Percentiles rank a stretch among this genome's conserved stretches.
Evolutionary conservation across 1,140 invertebrate genomes (phyloP).

Genomic region (Pygmarrhopalites habei): DNA sequence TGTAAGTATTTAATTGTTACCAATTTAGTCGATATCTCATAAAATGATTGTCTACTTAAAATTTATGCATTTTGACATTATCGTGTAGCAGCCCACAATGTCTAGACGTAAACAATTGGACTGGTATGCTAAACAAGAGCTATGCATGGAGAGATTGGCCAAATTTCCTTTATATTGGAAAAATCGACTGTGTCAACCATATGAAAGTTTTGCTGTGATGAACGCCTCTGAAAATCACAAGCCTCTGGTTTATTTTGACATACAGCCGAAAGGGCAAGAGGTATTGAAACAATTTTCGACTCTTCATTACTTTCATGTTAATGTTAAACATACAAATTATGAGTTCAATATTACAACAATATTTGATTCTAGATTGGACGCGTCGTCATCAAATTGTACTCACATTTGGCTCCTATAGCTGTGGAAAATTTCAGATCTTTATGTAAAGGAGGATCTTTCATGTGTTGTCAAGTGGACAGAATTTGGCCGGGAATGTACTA

Average conservation of each 20-base stretch:
- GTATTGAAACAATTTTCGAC: too few relatives aligned
- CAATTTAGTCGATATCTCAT: too few relatives aligned
- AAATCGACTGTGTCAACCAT: constrained; percentile 14
- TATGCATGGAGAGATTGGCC: constrained; percentile 20
- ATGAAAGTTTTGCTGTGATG: background rate
- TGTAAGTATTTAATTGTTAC: background rate
- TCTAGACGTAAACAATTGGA: constrained; percentile 12
- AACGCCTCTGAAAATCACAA: constrained; percentile 13
- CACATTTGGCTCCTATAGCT: constrained; percentile 91
- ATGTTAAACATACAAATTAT: too few relatives aligned
- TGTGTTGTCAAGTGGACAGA: constrained; percentile 87
- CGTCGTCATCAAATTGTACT: constrained; percentile 75
- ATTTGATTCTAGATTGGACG: constrained; percentile 57
- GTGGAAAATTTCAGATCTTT: constrained; percentile 88
- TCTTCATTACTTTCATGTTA: too few relatives aligned
- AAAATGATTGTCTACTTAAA: too few relatives aligned
- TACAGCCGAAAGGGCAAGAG: too few relatives aligned
- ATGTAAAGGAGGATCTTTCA: constrained; percentile 80
- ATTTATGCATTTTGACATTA: background rate
- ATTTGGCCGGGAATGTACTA: constrained; percentile 93
- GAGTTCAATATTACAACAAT: background rate
- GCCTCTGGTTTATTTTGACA: constrained; percentile 27
- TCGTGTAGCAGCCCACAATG: constrained; percentile 13
- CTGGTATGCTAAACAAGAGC: constrained; percentile 21
- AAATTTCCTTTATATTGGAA: constrained; percentile 31